phyloP scores from a whole-genome alignment of 2,797 vertebrate genomes.

The Smutsia gigantea region DNA sequence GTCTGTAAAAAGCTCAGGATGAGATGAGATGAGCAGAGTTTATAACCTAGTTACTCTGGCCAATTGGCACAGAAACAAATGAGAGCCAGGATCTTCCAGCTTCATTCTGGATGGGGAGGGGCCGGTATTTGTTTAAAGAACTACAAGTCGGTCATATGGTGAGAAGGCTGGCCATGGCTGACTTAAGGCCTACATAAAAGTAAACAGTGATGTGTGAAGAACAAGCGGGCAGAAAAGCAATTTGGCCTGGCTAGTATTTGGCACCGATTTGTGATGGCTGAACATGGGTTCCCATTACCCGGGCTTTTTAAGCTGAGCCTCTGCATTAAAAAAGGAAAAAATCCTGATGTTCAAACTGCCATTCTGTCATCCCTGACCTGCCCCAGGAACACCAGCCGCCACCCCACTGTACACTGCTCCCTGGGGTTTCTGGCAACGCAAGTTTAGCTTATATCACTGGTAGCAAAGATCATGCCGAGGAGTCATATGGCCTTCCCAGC shows the following conservation, averaged over 20 bases:
- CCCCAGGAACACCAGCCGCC: conserved; percentile 69
- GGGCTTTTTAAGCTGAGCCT: conserved; percentile 66
- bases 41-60: background rate
- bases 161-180: background rate
- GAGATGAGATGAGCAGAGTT: background rate
- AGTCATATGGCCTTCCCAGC: background rate
- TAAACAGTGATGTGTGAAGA: background rate
- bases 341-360: conserved; percentile 65
- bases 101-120: background rate
- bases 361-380: conserved; percentile 66
- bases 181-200: conserved; percentile 47
- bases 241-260: background rate
- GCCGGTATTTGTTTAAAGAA: background rate
- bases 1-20: background rate
- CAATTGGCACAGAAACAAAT: background rate
- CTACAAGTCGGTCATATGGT: accelerated
- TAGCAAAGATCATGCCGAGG: background rate
- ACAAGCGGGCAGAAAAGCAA: background rate
- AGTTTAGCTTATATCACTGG: conserved; percentile 65
- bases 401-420: conserved; percentile 67
- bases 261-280: conserved; percentile 70
- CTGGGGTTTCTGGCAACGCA: conserved; percentile 52
- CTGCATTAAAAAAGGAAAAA: background rate
- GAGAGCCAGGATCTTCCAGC: background rate
- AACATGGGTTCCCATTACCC: conserved; percentile 61